Conservation (phyloP, 1,140 invertebrate species). For the Drosophila trapezifrons region DNA sequence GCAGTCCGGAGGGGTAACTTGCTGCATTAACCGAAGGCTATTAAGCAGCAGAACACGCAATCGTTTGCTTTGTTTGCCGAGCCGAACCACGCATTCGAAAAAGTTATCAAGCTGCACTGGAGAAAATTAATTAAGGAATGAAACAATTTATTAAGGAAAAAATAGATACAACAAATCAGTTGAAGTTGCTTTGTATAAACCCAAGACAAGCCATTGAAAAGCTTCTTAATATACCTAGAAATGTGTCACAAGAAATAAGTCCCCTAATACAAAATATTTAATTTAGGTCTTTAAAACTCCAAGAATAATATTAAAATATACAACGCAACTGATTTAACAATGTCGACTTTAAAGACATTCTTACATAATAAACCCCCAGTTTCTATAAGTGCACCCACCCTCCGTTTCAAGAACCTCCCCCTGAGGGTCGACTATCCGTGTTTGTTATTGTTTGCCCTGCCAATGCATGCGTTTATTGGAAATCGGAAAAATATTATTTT, state of each 20-base stretch:
- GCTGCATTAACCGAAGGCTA: constrained; percentile 51
- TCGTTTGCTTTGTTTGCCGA: constrained; percentile 17
- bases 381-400: constrained; percentile 18
- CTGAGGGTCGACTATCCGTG: constrained; percentile 19
- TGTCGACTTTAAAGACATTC: background rate
- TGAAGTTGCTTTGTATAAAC: background rate
- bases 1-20: constrained; percentile 13
- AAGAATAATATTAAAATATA: background rate
- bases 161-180: background rate
- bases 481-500: constrained; percentile 72
- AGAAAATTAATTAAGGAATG: background rate
- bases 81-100: background rate
- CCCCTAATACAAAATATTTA: too few species aligned
- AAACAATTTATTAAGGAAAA: too few species aligned
- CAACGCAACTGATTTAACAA: too few species aligned
- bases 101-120: constrained; percentile 1
- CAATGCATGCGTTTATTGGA: constrained; percentile 57
- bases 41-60: constrained; percentile 16
- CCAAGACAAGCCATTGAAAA: too few species aligned
- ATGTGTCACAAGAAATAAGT: background rate
- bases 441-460: constrained; percentile 58
- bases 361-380: background rate
- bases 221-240: too few species aligned
- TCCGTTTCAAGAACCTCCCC: background rate
- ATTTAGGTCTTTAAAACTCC: background rate